These are phyloP conservation scores for Dipodomys ordii DNA, from an alignment of 2,113 vertebrate species.

Conservation along the genomic window DNA sequence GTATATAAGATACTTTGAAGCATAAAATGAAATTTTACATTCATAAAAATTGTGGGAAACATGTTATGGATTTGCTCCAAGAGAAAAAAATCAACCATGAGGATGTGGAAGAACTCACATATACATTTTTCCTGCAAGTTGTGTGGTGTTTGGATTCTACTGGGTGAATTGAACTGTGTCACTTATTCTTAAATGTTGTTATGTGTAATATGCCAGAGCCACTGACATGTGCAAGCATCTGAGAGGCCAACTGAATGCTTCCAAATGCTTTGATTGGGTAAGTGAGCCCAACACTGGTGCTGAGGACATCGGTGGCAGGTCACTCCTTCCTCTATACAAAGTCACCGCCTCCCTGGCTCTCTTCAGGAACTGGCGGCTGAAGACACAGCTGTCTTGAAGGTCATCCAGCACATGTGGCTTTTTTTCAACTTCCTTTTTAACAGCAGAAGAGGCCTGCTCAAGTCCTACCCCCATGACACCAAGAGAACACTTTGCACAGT, in stretches of 20 bases:
- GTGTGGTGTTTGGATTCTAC: not conserved
- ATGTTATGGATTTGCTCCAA: not conserved
- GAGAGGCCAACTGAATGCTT: not conserved
- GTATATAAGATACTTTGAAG: not conserved
- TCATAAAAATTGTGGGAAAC: not conserved
- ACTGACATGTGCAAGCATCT: not conserved
- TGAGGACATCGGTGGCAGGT: too few relatives aligned
- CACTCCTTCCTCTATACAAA: too few relatives aligned
- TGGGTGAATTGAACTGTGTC: not conserved
- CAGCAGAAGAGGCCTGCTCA: fast-evolving
- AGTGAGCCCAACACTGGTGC: too few relatives aligned
- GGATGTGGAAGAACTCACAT: too few relatives aligned
- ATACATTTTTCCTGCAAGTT: too few relatives aligned
- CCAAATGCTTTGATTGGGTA: too few relatives aligned
- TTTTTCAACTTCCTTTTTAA: too few relatives aligned
- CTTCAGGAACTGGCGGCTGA: not conserved
- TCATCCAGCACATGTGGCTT: too few relatives aligned
- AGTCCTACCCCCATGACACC: not conserved
- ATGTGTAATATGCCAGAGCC: not conserved
- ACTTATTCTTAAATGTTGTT: not conserved
- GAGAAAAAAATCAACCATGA: not conserved
- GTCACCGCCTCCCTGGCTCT: not conserved
- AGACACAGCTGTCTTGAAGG: not conserved
- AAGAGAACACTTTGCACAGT: fast-evolving
- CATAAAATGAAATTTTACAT: not conserved